Conservation (phyloP, 1,140 invertebrate species). For the Drosophila carrolli region DNA sequence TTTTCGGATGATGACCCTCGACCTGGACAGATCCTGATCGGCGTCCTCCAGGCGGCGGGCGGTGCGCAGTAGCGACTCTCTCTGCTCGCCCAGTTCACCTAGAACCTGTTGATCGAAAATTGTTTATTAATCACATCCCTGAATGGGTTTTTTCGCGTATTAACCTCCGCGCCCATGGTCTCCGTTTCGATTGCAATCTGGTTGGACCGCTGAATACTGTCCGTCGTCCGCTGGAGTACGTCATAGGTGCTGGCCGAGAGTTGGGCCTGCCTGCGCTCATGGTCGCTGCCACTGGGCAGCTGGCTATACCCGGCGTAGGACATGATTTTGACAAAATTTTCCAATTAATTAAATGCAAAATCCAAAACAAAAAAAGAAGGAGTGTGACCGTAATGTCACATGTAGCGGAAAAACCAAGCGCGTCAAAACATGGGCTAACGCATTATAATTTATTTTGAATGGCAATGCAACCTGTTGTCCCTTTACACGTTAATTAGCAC, state of each 20-base stretch:
- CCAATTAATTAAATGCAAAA: slow-evolving; percentile 17
- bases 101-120: slow-evolving; percentile 57
- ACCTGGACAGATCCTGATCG: slow-evolving; percentile 84
- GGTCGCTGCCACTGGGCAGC: slow-evolving; percentile 61
- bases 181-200: slow-evolving; percentile 92
- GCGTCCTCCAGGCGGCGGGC: slow-evolving; percentile 85
- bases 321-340: slow-evolving; percentile 20
- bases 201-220: slow-evolving; percentile 86
- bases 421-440: background rate
- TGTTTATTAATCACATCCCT: background rate
- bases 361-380: slow-evolving; percentile 25
- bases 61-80: slow-evolving; percentile 85
- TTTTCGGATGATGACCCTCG: slow-evolving; percentile 80
- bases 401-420: background rate
- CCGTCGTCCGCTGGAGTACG: slow-evolving; percentile 59
- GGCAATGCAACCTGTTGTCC: slow-evolving; percentile 3
- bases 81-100: slow-evolving; percentile 84
- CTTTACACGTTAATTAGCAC: background rate
- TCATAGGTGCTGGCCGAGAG: slow-evolving; percentile 63
- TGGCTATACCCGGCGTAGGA: slow-evolving; percentile 62
- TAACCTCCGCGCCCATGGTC: slow-evolving; percentile 90
- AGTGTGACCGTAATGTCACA: slow-evolving; percentile 10
- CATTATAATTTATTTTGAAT: background rate
- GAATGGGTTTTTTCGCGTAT: background rate
- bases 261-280: slow-evolving; percentile 55